These are phyloP conservation scores for Hydrophis major DNA, from an alignment of 2,797 vertebrate species.

Conservation along the genomic window DNA sequence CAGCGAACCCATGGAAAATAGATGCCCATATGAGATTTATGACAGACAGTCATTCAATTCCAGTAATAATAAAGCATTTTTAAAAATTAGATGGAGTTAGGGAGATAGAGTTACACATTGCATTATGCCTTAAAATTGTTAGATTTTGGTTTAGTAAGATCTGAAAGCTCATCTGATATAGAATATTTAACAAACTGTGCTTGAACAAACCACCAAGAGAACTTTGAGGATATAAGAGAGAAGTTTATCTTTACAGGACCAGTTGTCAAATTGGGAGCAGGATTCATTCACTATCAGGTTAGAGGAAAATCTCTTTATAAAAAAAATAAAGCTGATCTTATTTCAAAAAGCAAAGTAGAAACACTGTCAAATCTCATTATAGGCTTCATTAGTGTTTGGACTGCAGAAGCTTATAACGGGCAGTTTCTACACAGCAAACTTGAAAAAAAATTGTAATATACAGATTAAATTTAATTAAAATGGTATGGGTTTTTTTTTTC, in stretches of 20 bases:
- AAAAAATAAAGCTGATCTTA: background rate
- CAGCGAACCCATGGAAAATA: background rate
- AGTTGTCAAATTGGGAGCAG: background rate
- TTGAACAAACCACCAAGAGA: background rate
- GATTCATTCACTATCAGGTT: background rate
- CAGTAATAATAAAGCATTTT: background rate
- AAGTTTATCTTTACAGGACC: background rate
- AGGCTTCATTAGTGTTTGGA: background rate
- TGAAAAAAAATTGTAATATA: background rate
- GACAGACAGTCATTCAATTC: background rate
- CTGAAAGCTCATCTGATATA: background rate
- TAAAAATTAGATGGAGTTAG: background rate
- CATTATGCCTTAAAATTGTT: background rate
- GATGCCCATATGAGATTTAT: background rate
- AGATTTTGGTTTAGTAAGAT: background rate
- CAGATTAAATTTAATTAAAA: background rate
- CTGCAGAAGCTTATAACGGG: background rate
- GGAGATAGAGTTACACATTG: background rate
- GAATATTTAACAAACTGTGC: background rate
- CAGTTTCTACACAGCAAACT: background rate
- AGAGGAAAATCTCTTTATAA: background rate
- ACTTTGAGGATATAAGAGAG: background rate
- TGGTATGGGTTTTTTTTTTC: background rate
- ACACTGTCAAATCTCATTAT: background rate
- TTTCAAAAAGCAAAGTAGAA: background rate